A percentile compares a stretch with the other conserved stretches of the same genome.
Conservation (phyloP, 2,888 invertebrate genomes). For the Congeria kusceri region DNA sequence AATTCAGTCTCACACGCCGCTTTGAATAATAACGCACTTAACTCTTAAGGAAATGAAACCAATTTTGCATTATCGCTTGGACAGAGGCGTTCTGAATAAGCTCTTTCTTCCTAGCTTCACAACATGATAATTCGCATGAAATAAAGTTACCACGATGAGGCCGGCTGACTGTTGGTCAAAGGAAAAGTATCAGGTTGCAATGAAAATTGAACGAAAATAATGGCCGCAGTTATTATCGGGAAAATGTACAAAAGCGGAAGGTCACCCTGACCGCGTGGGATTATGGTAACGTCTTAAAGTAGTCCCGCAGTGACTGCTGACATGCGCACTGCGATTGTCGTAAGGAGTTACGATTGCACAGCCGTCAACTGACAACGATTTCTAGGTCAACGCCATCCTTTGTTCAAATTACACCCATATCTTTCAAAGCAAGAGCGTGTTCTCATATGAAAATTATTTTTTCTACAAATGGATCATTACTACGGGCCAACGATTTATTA, state of each 20-base stretch:
- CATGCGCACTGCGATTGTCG: conserved; percentile 25
- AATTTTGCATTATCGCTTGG: conserved; percentile 29
- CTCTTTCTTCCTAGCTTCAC: conserved; percentile 15
- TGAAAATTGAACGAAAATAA: conserved; percentile 12
- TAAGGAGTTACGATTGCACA: background rate
- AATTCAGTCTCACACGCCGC: conserved; percentile 11
- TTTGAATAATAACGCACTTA: conserved; percentile 14
- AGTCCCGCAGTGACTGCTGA: conserved; percentile 12
- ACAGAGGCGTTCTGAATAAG: conserved; percentile 15
- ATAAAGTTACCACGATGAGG: conserved; percentile 31
- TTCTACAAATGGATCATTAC: too few relatives aligned
- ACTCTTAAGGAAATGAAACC: conserved; percentile 30
- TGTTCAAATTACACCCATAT: too few relatives aligned
- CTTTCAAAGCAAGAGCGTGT: too few relatives aligned
- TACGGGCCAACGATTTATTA: too few relatives aligned
- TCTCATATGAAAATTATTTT: too few relatives aligned
- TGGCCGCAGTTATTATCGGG: conserved; percentile 12
- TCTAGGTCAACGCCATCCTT: background rate
- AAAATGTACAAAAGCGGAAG: conserved; percentile 24
- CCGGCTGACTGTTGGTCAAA: conserved; percentile 14
- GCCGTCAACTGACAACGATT: background rate
- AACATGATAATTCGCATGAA: conserved; percentile 34
- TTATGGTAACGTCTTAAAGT: conserved; percentile 22
- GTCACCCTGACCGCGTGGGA: conserved; percentile 21
- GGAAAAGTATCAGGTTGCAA: conserved; percentile 27